phyloP scores from a whole-genome alignment of 2,113 vertebrate genomes.

The Donacobius atricapilla region DNA sequence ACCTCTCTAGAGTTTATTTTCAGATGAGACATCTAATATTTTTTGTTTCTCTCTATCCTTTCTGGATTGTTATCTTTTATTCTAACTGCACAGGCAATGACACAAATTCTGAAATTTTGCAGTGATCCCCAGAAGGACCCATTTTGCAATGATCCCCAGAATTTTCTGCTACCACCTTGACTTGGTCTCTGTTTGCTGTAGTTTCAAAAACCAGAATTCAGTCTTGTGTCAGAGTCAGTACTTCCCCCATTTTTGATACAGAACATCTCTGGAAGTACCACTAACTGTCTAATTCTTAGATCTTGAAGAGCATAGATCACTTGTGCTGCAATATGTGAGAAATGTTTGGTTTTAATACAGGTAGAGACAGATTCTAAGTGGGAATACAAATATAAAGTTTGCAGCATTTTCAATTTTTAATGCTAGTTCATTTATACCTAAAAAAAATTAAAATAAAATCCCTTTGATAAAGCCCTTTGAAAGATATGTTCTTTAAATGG shows the following conservation, averaged over 20 bases:
- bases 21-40: background rate
- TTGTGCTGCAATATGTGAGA: background rate
- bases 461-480: background rate
- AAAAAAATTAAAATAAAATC: background rate
- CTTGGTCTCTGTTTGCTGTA: background rate
- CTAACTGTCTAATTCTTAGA: background rate
- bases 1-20: background rate
- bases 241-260: background rate
- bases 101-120: background rate
- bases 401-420: background rate
- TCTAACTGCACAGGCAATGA: background rate
- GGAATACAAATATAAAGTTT: background rate
- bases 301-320: background rate
- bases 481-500: background rate
- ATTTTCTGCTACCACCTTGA: background rate
- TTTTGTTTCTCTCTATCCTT: background rate
- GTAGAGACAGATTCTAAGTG: background rate
- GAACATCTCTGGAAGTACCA: background rate
- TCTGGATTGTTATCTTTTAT: background rate
- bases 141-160: background rate
- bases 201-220: background rate
- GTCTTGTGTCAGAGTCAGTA: background rate
- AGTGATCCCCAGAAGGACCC: background rate
- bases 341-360: background rate
- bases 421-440: background rate